phyloP scores from a whole-genome alignment of 2,797 vertebrate species.

The Bradypodion pumilum region DNA sequence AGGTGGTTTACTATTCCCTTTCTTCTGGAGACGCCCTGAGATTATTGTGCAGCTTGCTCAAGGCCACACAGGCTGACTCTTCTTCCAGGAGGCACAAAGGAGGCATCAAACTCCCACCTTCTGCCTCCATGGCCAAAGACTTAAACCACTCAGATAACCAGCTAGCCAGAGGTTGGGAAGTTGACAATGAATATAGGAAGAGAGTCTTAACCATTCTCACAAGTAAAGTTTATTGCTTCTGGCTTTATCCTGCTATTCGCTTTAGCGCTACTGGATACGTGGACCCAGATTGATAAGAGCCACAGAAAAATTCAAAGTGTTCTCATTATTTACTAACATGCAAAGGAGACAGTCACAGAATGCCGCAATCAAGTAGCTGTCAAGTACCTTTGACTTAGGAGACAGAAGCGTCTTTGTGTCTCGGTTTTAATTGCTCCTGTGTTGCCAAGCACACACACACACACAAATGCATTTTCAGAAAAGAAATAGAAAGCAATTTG shows the following conservation, averaged over 20 bases:
- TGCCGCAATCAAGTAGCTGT: neutral
- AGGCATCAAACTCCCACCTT: no score
- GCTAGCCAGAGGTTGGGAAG: no score
- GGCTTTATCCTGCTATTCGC: neutral
- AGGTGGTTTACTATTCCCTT: no score
- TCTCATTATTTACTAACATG: neutral
- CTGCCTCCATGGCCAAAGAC: no score
- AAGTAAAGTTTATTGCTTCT: neutral
- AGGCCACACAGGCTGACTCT: no score
- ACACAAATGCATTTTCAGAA: constrained; percentile 23
- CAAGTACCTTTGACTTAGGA: neutral
- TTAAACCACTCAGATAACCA: no score
- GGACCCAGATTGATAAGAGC: neutral
- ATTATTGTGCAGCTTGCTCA: no score
- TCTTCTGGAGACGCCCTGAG: no score
- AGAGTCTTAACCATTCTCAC: neutral
- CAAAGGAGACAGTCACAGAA: neutral
- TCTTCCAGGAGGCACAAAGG: no score
- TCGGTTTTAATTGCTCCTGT: constrained; percentile 21
- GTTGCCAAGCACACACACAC: constrained; percentile 63
- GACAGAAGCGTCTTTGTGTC: constrained; percentile 25
- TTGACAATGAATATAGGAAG: no score
- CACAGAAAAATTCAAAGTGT: no score
- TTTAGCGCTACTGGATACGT: neutral
- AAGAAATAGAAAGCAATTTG: constrained; percentile 42